Evolutionary conservation across 2,113 vertebrate genomes (phyloP), one percentile per base, ranked within the genome.

Genomic region (Cephalopterus ornatus): DNA sequence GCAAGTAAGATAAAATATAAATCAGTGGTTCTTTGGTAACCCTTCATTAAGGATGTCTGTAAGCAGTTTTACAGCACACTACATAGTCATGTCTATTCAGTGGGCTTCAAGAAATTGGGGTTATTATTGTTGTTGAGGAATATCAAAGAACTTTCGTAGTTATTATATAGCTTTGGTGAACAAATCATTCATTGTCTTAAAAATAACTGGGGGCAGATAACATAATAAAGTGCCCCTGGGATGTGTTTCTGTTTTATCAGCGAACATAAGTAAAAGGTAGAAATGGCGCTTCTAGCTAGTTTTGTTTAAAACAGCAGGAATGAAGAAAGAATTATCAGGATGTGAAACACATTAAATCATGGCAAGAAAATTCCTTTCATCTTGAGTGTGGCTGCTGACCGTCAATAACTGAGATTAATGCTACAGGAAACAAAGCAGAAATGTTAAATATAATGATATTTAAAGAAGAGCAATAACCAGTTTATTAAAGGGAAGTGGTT

Each of bases 361-460:
- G 68, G 73, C 44, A 91, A 89, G 65, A 87, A 93, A 93, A 89
- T 89, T 91, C 62, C 88, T 97, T 97, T 95, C 65, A 95, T 91
- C 87, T 95, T 39, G 47, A 91, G 52, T 80, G 75, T 81, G 83
- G 58, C 46, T 91, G 73, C 91, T 91, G 95, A 80, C 79, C 92
- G 93, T 93, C 85, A 95, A 83, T 95, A 92, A 52, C 68, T n/a
- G 83, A 65, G 61, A 96, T 94, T 85, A 93, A 89, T 92, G 70
- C 84, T 91, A 61, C 77, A 82, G 58, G 80, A 97, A 95, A 97
- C 85, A 96, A 95, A 97, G 85, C 26, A 94, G 68, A 81, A 88
- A 90, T 83, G 46, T 89, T 96, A 94, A 86, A 63, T 84, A 72
- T 94, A 96, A 92, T 93, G 76, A 75, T 53, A 92, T 96, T 96